A percentile compares a stretch with the other conserved stretches of the same genome.
Evolutionary conservation across 2,888 invertebrate species (phyloP).

Genomic region (Frankliniella intonsa): DNA sequence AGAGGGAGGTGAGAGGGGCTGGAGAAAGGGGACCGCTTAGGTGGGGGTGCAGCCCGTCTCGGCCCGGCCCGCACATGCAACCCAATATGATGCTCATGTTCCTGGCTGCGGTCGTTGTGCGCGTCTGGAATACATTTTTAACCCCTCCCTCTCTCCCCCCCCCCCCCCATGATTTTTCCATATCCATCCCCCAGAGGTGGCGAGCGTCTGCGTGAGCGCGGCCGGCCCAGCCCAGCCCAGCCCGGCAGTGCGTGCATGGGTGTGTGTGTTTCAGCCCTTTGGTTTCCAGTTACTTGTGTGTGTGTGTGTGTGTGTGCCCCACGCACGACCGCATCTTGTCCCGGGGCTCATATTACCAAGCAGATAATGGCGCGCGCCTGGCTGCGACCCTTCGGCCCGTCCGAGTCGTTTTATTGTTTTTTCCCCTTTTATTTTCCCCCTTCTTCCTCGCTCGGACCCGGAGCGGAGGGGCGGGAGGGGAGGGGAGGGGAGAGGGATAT

Average conservation of each 20-base stretch:
- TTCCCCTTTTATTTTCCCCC: not conserved
- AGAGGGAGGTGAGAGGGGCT: too few relatives aligned
- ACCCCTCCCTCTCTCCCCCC: not conserved
- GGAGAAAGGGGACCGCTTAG: too few relatives aligned
- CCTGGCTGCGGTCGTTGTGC: too few relatives aligned
- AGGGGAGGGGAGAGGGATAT: not conserved
- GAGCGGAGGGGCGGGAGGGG: too few relatives aligned
- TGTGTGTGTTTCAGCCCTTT: slow-evolving; percentile 8
- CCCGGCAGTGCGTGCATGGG: not conserved
- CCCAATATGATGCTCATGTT: too few relatives aligned
- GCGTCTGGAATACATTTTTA: too few relatives aligned
- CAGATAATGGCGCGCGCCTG: not conserved
- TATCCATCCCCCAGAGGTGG: too few relatives aligned
- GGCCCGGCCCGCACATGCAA: too few relatives aligned
- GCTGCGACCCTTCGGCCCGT: not conserved
- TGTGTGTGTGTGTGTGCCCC: not conserved
- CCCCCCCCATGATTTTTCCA: not conserved
- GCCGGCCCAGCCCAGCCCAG: not conserved
- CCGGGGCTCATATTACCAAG: slow-evolving; percentile 11
- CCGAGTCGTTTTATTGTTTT: not conserved
- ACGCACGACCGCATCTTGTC: slow-evolving; percentile 9
- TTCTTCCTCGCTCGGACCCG: not conserved
- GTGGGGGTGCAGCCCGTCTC: too few relatives aligned
- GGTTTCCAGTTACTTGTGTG: slow-evolving; percentile 20
- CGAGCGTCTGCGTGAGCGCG: not conserved